Evolutionary conservation across 2,113 vertebrate genomes (phyloP), one percentile per base, ranked within the genome.

Genomic region (Myotis lucifugus): DNA sequence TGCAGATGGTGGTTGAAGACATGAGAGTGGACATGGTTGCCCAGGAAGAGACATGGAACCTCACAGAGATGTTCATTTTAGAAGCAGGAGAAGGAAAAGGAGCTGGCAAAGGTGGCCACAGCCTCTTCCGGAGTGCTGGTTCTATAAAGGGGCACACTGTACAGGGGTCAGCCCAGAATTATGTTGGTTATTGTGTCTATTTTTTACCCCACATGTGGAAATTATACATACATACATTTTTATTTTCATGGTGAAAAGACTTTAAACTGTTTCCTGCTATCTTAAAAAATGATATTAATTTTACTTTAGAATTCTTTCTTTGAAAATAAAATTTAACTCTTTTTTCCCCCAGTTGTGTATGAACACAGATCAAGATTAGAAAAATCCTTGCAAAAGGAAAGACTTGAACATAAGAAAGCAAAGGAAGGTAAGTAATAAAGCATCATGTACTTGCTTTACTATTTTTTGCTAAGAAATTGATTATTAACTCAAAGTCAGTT

Each of bases 301-400:
- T 92, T 50, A 50, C 27, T 70, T 84, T 46, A 77, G 21, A 90
- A 72, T 77, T 72, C 52, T 48, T 48, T 85, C 17, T 78, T 79
- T 86, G 21, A 90, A 69, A 40, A 86, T 6, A 83, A 69, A 74
- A n/a, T 78, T 59, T 79, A 86, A 90, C 66, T 93, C 14, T 85
- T 93, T 97, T 59, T 94, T 56, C 97, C 95, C 95, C 7, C 96
- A 99, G 99, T 99, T 98, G 99, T 99, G 11, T 99, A 99, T 77
- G 99, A 99, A 98, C 99, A 99, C 98, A 99, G 99, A 95, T 99
- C 99, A 97, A 98, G 99, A 96, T 98, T 99, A 97, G 99, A 99
- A 97, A 99, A 99, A 96, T 99, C 99, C 59, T 98, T 99, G 93
- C 99, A 99, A 96, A 99, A 99, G 97, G 99, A 99, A 98, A 99